Evolutionary conservation across 2,797 vertebrate species (phyloP), one percentile per base, ranked within the genome.

Genomic region (Cephalopachus bancanus): DNA sequence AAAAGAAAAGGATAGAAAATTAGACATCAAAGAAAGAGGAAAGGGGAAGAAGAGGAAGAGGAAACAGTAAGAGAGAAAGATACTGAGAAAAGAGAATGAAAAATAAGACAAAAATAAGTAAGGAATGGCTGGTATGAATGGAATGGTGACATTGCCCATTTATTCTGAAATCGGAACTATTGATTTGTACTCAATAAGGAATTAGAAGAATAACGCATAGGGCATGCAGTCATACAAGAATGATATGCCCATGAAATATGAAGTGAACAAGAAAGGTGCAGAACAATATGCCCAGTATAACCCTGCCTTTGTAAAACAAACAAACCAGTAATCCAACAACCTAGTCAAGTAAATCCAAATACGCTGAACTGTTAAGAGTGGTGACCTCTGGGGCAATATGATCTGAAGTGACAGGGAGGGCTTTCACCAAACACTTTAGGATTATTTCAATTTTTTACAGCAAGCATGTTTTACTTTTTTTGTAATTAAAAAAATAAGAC

Each of bases 401-500:
- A 71, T 71, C 51, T 62, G 30, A 96, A 64, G 89, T 10, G n/a
- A 74, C 1, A 1, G 44, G 59, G 49, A 64, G 22, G 16, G 24
- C 28, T 60, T 78, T 72, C 28, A 53, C 7, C 33, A 33, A 71
- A 75, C 33, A 14, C 9, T 44, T 74, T 10, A 76, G 44, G 28
- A 55, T 55, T 87, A 14, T 62, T 65, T 93, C 16, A n/a, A 79
- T 49, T 55, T 94, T 95, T 92, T 51, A 57, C 2, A 85, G 51
- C 19, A 78, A 93, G 24, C 22, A 64, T 26, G n/a, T 60, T 55
- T 92, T 62, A 57, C 65, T 75, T 57, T 79, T 65, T 71, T 5
- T 87, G 16, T 65, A 26, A 87, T 69, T 72, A 20, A 94, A 74
- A 74, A 87, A 92, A 83, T 51, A 83, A 96, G 89, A 59, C 37